Evolutionary conservation across 2,888 invertebrate genomes (phyloP), one percentile per base, ranked within the genome.

Genomic region (Iselma pallidipennis): DNA sequence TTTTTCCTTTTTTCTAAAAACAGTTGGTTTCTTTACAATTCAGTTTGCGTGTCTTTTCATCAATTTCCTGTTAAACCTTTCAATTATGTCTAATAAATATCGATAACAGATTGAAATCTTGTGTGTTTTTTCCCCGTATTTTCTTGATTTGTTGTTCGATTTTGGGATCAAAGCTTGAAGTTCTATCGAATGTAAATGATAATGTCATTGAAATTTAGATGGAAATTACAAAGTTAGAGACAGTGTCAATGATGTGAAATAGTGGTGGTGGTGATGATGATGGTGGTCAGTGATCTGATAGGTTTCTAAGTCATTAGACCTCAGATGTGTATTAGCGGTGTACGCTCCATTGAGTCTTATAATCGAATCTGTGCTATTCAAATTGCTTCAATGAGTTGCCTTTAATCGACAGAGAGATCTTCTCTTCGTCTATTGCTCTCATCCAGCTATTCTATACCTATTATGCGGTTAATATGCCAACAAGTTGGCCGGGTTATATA

Each of bases 261-360:
- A 42, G 14, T n/a, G 10, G 42, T 42, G 4, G 21, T 26, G 10
- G 16, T 10, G 21, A 2, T 2, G 2, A 9, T 28, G 37, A 49
- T 61, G 60, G 55, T 63, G 67, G 65, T 65, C 65, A 65, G 54
- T 65, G 61, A 63, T 66, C 65, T 68, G 68, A 70, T 71, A 61
- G 69, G 62, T 66, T 72, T 71, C 68, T 67, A 68, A 65, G 64
- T 68, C 71, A 72, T 72, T 71, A 71, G 67, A 67, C 64, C 65
- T 63, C 67, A 71, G 71, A 72, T 69, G 68, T 67, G 71, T 71
- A 70, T 69, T 68, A 63, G 59, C 62, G 55, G 61, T 55, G 53
- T 37, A 50, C 61, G 63, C 63, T 61, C 60, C 65, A 66, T 69
- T 69, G 61, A 66, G 59, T 65, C 52, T 55, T 49, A 60, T 62